Base-by-base conservation (phyloP, 2,888 invertebrate species). In the Osmoderma eremita region DNA sequence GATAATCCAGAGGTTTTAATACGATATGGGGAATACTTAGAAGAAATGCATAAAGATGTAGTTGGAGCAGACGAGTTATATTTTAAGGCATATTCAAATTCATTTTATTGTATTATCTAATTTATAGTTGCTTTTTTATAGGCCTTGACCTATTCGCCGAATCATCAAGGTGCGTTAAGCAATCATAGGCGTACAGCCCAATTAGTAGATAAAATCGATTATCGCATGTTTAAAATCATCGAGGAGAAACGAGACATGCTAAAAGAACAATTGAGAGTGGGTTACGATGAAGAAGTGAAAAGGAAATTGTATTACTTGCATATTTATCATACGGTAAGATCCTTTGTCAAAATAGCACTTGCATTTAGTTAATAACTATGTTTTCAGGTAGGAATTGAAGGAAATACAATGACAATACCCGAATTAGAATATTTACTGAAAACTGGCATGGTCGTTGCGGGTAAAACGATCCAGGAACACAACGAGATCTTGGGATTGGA, bases 401-500 rank as follows among this genome's bases (percentile, higher is more conserved):
- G 98, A 0, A 98, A 98, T 79, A 98, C 98, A 0, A 94, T 99
- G 91, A 93, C 94, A 1, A 84, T 98, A 45, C 90, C 92, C 18
- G 95, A 98, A 81, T 94, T 98, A 0, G 86, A 97, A 71, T 92
- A 92, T 67, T 90, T 98, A 69, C 85, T 98, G 18, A 98, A 98
- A 83, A 98, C 97, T 0, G 88, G 92, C 48, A 88, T 93, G 76
- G 93, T 91, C 0, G 92, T 96, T 0, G 89, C 89, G 58, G 94
- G 95, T 0, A 98, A 98, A 82, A 96, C 96, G 78, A 90, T 98
- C 56, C 89, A 94, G 74, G 98, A 98, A 78, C 98, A 98, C 80
- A 98, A 98, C 85, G 98, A 98, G 85, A 95, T 98, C 75, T 83
- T 98, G 48, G 95, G 95, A 24, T 84, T 98, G 78, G 97, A 98